phyloP scores from a whole-genome alignment of 2,888 invertebrate genomes.

The Melikaiella ostensackeni region DNA sequence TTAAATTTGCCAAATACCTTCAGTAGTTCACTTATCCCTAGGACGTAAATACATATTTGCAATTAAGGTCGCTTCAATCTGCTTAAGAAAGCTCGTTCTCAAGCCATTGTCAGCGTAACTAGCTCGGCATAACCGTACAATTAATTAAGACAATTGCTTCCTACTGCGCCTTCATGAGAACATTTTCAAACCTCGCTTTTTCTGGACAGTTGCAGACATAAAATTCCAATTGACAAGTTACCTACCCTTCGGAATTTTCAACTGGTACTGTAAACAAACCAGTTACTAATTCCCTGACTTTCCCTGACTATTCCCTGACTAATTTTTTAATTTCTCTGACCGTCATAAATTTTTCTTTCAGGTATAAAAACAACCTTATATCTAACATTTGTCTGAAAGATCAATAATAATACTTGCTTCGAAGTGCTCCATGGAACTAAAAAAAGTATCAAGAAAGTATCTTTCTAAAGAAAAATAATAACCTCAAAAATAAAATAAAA shows the following conservation, averaged over 20 bases:
- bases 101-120: conserved; percentile 34
- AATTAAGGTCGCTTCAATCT: conserved; percentile 39
- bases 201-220: neutral
- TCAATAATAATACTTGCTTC: no score
- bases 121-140: conserved; percentile 33
- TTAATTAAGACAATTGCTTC: conserved; percentile 36
- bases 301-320: no score
- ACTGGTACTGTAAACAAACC: neutral
- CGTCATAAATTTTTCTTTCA: no score
- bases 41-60: conserved; percentile 15
- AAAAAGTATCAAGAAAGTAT: no score
- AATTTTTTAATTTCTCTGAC: no score
- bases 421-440: no score
- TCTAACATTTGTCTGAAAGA: no score
- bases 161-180: conserved; percentile 32
- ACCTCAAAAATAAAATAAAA: no score
- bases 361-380: no score
- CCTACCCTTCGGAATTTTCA: neutral
- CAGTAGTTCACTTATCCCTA: neutral
- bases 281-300: no score
- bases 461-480: no score
- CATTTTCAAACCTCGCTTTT: neutral
- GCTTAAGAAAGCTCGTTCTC: conserved; percentile 26
- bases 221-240: neutral
- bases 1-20: neutral